A percentile compares a stretch with the other conserved stretches of the same genome.
phyloP scores from a whole-genome alignment of 2,888 invertebrate species.

The Lypha dubia region DNA sequence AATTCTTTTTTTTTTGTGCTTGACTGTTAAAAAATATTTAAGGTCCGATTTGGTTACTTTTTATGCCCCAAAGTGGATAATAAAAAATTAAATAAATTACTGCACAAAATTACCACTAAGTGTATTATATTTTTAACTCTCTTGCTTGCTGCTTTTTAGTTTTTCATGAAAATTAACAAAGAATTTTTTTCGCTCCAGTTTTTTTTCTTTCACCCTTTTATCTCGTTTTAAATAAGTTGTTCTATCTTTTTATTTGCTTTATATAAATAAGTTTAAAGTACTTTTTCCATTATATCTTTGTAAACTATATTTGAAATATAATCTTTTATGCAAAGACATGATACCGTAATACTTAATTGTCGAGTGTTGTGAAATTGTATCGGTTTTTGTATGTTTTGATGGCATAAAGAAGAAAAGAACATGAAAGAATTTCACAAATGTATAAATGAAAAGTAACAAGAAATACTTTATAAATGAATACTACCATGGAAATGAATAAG shows the following conservation, averaged over 20 bases:
- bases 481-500: conserved; percentile 18
- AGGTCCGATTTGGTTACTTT: too few relatives aligned
- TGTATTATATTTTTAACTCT: not conserved
- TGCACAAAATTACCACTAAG: not conserved
- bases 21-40: too few relatives aligned
- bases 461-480: conserved; percentile 34
- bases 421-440: conserved; percentile 26
- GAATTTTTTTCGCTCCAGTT: not conserved
- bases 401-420: conserved; percentile 11
- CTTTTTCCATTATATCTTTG: not conserved
- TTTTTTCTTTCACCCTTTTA: not conserved
- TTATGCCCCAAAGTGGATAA: too few relatives aligned
- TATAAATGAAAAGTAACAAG: conserved; percentile 51
- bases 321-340: conserved; percentile 65
- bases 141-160: not conserved
- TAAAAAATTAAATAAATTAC: not conserved
- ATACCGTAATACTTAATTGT: conserved; percentile 56
- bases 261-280: conserved; percentile 9
- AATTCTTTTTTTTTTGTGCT: too few relatives aligned
- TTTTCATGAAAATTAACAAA: not conserved
- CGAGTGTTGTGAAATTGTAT: conserved; percentile 14
- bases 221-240: not conserved
- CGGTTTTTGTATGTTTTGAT: conserved; percentile 30
- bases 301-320: conserved; percentile 48
- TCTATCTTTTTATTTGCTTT: not conserved